Evolutionary conservation across 2,888 invertebrate genomes (phyloP), one percentile per base, ranked within the genome.

Genomic region (Byasa hedistus): DNA sequence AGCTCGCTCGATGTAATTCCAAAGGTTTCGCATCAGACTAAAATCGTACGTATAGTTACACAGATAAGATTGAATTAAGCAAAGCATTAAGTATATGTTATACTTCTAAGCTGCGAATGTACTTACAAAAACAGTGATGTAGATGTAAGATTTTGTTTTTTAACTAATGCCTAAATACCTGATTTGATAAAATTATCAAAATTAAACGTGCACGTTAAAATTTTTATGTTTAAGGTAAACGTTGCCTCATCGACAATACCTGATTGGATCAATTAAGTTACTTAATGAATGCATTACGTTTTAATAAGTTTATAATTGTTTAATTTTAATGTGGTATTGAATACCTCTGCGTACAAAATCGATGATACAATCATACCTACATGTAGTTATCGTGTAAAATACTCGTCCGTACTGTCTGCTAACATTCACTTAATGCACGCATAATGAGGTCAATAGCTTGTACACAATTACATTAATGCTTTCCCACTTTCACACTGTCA

Each of bases 401-500:
- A 39, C 36, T 19, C 3, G 39, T 59, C 12, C 44, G 36, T 39
- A 44, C 58, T 39, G 44, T 55, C 23, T 17, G n/a, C 48, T 24
- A 39, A 59, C 39, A 39, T 21, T 21, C 59, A 59, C 24, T 59
- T 64, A 59, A 59, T 48, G 60, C 48, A 51, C 57, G 65, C 39
- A 27, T 61, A 65, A 65, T 65, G 32, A 39, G 61, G 61, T 57
- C 36, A 61, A 36, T 39, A 56, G 51, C 61, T 57, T 24, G n/a
- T 24, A 51, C 61, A 57, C 56, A 32, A 65, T 60, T 60, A 65
- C 48, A 48, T 57, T 61, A 65, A 57, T 56, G 23, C 44, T 65
- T 65, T 61, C 36, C 65, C 57, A 52, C 59, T 21, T 60, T 22
- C 55, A 59, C 32, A 61, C 61, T 36, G 57, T 61, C 61, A 65